These are phyloP conservation scores for Drosophila atripex DNA, from an alignment of 2,888 invertebrate genomes.

Conservation along the genomic window DNA sequence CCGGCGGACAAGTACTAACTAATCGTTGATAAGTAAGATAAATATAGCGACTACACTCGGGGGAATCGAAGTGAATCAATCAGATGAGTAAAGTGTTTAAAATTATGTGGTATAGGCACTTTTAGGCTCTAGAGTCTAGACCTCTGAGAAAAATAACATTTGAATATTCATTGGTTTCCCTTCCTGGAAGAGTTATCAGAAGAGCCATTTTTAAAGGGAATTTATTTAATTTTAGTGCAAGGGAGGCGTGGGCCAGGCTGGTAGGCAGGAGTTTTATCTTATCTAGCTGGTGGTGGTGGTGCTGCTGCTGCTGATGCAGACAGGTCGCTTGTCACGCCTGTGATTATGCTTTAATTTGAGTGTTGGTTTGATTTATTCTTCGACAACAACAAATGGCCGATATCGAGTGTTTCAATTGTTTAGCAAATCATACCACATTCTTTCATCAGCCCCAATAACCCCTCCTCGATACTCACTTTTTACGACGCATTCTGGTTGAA, in stretches of 20 bases:
- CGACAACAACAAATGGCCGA: constrained; percentile 23
- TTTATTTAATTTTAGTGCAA: constrained; percentile 7
- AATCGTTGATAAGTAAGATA: constrained; percentile 47
- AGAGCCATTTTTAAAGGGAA: not conserved
- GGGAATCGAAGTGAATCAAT: constrained; percentile 2
- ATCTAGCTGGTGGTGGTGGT: constrained; percentile 49
- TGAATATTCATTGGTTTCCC: not conserved
- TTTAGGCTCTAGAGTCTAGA: too few relatives aligned
- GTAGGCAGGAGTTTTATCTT: constrained; percentile 53
- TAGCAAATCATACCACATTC: constrained; percentile 16
- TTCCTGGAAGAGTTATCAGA: not conserved
- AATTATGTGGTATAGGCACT: too few relatives aligned
- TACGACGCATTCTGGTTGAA: constrained; percentile 69
- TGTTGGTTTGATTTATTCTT: constrained; percentile 65
- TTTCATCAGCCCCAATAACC: constrained; percentile 32
- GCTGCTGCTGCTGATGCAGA: constrained; percentile 48
- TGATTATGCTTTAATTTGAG: constrained; percentile 76
- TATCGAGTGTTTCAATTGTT: constrained; percentile 32
- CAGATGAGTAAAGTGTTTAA: not conserved
- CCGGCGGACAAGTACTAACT: constrained; percentile 30
- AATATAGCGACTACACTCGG: constrained; percentile 23
- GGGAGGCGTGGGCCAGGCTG: constrained; percentile 2
- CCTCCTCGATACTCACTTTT: constrained; percentile 70
- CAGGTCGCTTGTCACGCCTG: constrained; percentile 70
- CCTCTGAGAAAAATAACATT: too few relatives aligned